These are phyloP conservation scores for Thaumetopoea pityocampa DNA, from an alignment of 1,140 invertebrate species.

Conservation along the genomic window DNA sequence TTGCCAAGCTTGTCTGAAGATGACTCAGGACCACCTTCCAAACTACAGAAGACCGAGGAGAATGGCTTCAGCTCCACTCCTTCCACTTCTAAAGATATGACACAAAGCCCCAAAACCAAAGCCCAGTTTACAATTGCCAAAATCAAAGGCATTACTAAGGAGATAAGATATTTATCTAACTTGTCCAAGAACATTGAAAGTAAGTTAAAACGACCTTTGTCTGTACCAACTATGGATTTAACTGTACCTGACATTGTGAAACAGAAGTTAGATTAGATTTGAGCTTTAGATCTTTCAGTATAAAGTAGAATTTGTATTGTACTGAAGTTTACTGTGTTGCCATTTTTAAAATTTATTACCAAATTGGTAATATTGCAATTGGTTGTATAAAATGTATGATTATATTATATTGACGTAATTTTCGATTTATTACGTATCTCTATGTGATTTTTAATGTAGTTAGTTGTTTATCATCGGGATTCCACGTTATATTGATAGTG, in stretches of 20 bases:
- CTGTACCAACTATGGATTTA: conserved; percentile 11
- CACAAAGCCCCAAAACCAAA: conserved; percentile 22
- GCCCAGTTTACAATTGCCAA: conserved; percentile 37
- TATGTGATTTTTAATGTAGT: too few species aligned
- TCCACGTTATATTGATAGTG: too few species aligned
- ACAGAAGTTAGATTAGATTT: conserved; percentile 34
- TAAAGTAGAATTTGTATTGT: conserved; percentile 4
- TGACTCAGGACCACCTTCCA: conserved; percentile 18
- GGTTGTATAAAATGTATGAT: too few species aligned
- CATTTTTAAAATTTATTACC: too few species aligned
- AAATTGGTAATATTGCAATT: too few species aligned
- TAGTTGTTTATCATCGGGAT: too few species aligned
- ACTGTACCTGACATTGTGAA: conserved; percentile 39
- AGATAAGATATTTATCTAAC: conserved; percentile 42
- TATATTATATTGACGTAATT: too few species aligned
- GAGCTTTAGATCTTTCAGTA: neutral
- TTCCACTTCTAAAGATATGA: conserved; percentile 26
- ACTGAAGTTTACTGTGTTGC: too few species aligned
- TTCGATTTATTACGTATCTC: too few species aligned
- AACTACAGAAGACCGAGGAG: conserved; percentile 12
- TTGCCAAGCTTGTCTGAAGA: conserved; percentile 53
- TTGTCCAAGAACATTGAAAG: conserved; percentile 32
- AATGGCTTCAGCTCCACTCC: conserved; percentile 11
- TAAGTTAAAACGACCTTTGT: conserved; percentile 32
- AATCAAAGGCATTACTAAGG: conserved; percentile 46